A percentile compares a stretch with the other conserved stretches of the same genome.
phyloP scores from a whole-genome alignment of 2,113 vertebrate species.

The Ia io region DNA sequence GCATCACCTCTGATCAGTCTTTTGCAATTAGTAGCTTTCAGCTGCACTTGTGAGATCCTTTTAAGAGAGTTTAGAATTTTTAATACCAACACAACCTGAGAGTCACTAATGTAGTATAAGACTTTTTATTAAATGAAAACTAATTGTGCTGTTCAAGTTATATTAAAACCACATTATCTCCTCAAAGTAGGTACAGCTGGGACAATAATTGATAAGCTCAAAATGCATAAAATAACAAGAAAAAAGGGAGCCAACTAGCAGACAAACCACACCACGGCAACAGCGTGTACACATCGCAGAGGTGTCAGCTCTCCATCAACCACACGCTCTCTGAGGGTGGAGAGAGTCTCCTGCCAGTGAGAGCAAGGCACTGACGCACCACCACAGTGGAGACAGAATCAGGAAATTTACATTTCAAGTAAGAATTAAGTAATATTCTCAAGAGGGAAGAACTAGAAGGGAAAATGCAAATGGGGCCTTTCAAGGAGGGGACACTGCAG shows the following conservation, averaged over 20 bases:
- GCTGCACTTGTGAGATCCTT: too few species aligned
- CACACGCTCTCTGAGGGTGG: neutral
- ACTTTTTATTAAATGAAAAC: neutral
- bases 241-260: neutral
- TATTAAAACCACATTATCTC: neutral
- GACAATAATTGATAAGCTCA: neutral
- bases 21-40: neutral
- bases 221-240: fast-evolving
- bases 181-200: neutral
- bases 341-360: neutral
- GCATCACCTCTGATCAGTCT: fast-evolving
- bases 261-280: fast-evolving
- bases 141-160: neutral
- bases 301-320: fast-evolving
- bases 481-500: fast-evolving
- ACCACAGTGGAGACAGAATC: neutral
- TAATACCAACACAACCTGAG: neutral
- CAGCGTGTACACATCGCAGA: fast-evolving
- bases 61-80: too few species aligned
- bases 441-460: neutral
- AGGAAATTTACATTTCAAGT: neutral
- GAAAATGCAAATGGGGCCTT: neutral
- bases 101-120: neutral
- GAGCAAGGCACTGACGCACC: neutral
- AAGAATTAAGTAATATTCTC: neutral